Conservation (phyloP, 2,113 vertebrate genomes). For the Neopipo cinnamomea region DNA sequence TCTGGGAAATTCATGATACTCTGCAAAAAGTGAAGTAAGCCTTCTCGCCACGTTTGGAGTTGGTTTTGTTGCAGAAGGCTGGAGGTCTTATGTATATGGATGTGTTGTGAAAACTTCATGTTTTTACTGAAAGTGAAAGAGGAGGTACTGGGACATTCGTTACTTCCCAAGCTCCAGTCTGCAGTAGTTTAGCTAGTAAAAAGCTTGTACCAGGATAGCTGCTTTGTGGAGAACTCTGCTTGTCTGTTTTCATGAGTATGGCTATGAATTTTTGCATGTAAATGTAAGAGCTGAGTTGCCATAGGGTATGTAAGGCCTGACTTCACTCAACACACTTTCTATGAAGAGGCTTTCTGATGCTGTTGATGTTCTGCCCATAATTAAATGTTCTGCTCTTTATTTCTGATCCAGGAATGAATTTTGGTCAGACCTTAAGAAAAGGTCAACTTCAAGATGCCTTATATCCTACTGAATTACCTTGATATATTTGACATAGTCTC, state of each 20-base stretch:
- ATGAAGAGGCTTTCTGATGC: background rate
- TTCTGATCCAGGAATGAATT: background rate
- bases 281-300: constrained; percentile 5
- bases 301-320: background rate
- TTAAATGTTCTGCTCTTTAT: background rate
- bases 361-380: background rate
- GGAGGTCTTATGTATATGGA: background rate
- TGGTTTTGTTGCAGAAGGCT: background rate
- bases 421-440: background rate
- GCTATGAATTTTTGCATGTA: constrained; percentile 23
- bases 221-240: constrained; percentile 20
- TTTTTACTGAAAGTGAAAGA: background rate
- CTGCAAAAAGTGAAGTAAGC: background rate
- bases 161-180: background rate
- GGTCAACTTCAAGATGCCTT: background rate
- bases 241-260: constrained; percentile 20
- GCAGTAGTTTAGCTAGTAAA: background rate
- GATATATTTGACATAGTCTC: background rate
- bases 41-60: background rate
- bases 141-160: background rate
- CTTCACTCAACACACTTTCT: background rate
- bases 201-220: background rate
- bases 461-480: background rate
- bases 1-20: background rate
- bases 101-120: background rate